Conservation (phyloP, 2,797 vertebrate genomes). For the Champsocephalus esox region DNA sequence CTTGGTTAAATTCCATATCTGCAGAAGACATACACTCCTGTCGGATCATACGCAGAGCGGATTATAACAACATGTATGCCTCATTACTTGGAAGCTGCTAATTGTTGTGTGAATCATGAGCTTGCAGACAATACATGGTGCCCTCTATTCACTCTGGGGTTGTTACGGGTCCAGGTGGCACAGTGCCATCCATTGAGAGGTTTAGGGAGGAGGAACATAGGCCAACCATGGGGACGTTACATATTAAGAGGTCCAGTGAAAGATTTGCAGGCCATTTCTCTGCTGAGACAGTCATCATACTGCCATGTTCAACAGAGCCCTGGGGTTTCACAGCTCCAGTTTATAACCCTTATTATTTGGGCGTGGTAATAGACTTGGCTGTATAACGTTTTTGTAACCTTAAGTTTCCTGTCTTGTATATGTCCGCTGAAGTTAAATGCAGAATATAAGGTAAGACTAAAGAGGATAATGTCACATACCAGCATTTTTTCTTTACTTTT, state of each 20-base stretch:
- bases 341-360: slow-evolving; percentile 47
- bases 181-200: slow-evolving; percentile 77
- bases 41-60: slow-evolving; percentile 44
- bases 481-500: too few species aligned
- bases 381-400: slow-evolving; percentile 39
- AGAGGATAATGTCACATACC: not conserved
- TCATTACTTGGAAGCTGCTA: slow-evolving; percentile 67
- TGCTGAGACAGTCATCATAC: slow-evolving; percentile 36
- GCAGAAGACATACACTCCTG: slow-evolving; percentile 18
- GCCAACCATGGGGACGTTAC: slow-evolving; percentile 72
- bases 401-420: slow-evolving; percentile 47
- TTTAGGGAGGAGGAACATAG: slow-evolving; percentile 64
- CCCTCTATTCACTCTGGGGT: slow-evolving; percentile 63
- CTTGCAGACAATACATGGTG: slow-evolving; percentile 67
- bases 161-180: slow-evolving; percentile 77
- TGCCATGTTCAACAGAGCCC: slow-evolving; percentile 25
- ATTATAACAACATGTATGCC: slow-evolving; percentile 45
- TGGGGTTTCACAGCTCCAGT: slow-evolving; percentile 44
- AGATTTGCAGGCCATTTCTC: slow-evolving; percentile 71
- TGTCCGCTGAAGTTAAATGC: slow-evolving; percentile 16
- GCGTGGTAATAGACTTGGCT: slow-evolving; percentile 28
- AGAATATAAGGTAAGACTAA: slow-evolving; percentile 11
- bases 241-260: slow-evolving; percentile 79
- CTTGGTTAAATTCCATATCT: slow-evolving; percentile 1
- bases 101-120: slow-evolving; percentile 79